phyloP scores from a whole-genome alignment of 2,113 vertebrate genomes.

The Rhadina sibilatrix region DNA sequence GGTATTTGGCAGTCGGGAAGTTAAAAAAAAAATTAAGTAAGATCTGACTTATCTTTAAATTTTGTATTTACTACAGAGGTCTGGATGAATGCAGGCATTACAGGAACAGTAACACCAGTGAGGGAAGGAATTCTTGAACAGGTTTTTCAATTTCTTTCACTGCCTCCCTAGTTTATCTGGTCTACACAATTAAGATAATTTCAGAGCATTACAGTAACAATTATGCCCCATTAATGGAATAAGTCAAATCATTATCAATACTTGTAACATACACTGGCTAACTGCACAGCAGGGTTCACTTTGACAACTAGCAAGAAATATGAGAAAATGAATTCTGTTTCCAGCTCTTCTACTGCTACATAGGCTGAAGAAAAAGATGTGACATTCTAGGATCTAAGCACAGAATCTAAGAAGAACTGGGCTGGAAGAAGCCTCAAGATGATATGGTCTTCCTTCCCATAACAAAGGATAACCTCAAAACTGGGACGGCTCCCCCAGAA shows the following conservation, averaged over 20 bases:
- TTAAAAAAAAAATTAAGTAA: background rate
- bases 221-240: background rate
- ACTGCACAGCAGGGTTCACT: background rate
- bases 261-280: background rate
- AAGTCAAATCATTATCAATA: background rate
- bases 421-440: background rate
- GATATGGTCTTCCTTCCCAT: background rate
- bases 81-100: background rate
- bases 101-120: background rate
- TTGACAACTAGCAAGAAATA: background rate
- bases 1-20: background rate
- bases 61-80: background rate
- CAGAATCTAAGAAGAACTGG: rapidly evolving
- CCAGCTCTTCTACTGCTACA: background rate
- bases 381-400: background rate
- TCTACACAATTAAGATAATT: background rate
- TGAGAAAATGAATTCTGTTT: background rate
- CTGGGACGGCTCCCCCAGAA: background rate
- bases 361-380: background rate
- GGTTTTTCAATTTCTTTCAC: background rate
- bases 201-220: background rate
- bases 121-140: background rate
- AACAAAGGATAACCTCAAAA: background rate
- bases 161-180: background rate
- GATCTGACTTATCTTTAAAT: background rate